These are phyloP conservation scores for Drosophila flavopinicola DNA, from an alignment of 2,888 invertebrate species.

Conservation along the genomic window DNA sequence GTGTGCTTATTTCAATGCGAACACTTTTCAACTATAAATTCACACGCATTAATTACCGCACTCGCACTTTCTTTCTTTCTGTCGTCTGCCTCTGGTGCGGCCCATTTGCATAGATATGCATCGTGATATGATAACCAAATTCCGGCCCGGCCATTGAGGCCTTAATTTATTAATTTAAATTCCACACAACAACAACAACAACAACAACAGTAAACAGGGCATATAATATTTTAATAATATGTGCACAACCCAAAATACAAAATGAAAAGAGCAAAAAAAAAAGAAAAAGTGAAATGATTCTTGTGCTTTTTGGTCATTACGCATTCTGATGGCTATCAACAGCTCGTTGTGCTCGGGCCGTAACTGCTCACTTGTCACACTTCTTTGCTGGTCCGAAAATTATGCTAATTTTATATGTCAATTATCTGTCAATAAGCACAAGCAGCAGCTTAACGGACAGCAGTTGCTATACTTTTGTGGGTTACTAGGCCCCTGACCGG, in stretches of 20 bases:
- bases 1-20: constrained; percentile 8
- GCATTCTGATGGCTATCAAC: constrained; percentile 71
- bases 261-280: constrained; percentile 20
- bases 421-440: constrained; percentile 82
- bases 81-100: no score
- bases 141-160: constrained; percentile 14
- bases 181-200: constrained; percentile 53
- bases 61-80: constrained; percentile 53
- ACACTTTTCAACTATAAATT: constrained; percentile 19
- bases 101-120: constrained; percentile 60
- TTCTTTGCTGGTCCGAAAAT: constrained; percentile 72
- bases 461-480: constrained; percentile 42
- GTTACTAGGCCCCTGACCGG: constrained; percentile 34
- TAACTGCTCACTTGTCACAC: constrained; percentile 62
- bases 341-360: constrained; percentile 39
- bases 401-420: constrained; percentile 84
- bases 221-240: constrained; percentile 55
- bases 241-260: constrained; percentile 28
- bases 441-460: constrained; percentile 4
- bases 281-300: constrained; percentile 73
- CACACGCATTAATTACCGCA: constrained; percentile 50
- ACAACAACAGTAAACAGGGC: constrained; percentile 18
- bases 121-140: constrained; percentile 23
- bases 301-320: constrained; percentile 63
- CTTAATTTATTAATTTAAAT: constrained; percentile 76